Conservation (phyloP, 2,797 vertebrate species). For the Leptatherina wallacei region DNA sequence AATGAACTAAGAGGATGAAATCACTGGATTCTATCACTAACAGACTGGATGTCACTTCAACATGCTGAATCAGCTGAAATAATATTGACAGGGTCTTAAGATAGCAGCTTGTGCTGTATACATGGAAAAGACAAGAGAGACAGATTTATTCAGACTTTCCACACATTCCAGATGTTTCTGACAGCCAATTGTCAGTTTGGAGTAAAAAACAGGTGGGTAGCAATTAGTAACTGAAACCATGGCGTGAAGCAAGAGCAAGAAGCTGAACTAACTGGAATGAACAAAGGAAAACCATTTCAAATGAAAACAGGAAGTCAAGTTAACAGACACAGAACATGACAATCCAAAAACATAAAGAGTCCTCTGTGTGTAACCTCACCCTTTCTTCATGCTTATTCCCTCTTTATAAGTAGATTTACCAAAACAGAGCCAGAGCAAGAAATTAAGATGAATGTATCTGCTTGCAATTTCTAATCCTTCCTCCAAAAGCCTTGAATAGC, state of each 20-base stretch:
- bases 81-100: background rate
- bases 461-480: constrained; percentile 29
- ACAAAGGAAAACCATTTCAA: background rate
- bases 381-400: background rate
- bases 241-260: background rate
- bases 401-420: background rate
- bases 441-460: constrained; percentile 21
- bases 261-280: background rate
- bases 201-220: background rate
- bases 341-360: background rate
- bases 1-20: background rate
- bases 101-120: background rate
- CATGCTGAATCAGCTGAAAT: background rate
- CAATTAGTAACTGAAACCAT: background rate
- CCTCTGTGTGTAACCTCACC: background rate
- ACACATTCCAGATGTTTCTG: background rate
- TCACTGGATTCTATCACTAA: background rate
- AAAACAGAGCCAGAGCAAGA: constrained; percentile 28
- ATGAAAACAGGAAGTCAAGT: background rate
- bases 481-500: constrained; percentile 42
- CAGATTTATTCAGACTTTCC: background rate
- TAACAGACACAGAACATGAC: background rate
- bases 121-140: background rate
- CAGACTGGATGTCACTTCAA: background rate
- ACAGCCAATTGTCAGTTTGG: background rate